Evolutionary conservation across 2,797 vertebrate genomes (phyloP), one percentile per base, ranked within the genome.

Genomic region (Phylloscopus collybita): DNA sequence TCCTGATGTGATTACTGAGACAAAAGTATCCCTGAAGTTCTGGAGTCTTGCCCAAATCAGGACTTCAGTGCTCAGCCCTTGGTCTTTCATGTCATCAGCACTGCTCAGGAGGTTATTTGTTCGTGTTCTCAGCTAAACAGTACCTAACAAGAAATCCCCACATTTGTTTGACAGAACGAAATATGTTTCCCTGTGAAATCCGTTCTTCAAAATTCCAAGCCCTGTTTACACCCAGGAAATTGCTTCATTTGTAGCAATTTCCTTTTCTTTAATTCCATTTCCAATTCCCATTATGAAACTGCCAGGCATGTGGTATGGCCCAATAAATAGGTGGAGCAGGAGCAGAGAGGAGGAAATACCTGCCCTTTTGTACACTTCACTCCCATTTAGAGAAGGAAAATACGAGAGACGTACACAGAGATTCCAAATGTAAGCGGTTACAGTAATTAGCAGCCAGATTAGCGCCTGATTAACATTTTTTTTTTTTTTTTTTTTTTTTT

Each of bases 141-240:
- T 65, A 69, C 87, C 87, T 81, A 88, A 38, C 44, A 92, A 87
- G 53, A 94, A 87, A 89, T 91, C 19, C 18, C 91, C 80, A 74
- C 66, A 16, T 57, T 92, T 9, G 11, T 90, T 91, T 92, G 83
- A 95, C 80, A 87, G 82, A 80, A 84, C 38, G 88, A 86, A 96
- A 74, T 92, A 90, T 75, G 38, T 81, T 94, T 88, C 74, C 9
- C 4, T 94, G 86, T 92, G 88, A 87, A 88, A 92, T 83, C 50
- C 88, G 82, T 74, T 95, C 88, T 95, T 92, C 81, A 88, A 82
- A 93, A 93, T 85, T 80, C 49, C 59, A 32, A 90, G 50, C 2
- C 3, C 88, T 93, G 96, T 95, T 97, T 96, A 97, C 97, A 96
- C 96, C 97, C 96, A 92, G 95, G 97, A 97, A 97, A 97, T 96